Evolutionary conservation across 2,888 invertebrate species (phyloP).

Genomic region (Spisula subtruncata): DNA sequence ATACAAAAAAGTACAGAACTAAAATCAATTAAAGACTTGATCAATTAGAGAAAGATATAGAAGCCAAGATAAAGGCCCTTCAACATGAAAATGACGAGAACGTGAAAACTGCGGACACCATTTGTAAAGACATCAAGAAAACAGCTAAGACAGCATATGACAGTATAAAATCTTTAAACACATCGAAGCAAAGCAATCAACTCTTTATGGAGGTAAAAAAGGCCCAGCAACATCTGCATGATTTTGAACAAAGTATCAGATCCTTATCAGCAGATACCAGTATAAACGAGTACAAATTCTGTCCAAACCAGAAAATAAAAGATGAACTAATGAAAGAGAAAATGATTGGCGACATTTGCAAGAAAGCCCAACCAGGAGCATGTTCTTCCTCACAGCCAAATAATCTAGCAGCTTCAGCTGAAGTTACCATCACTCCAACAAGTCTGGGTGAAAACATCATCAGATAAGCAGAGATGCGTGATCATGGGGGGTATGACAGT

Average conservation of each 20-base stretch:
- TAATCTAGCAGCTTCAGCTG: too few species aligned
- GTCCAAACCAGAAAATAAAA: background rate
- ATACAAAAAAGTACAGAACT: background rate
- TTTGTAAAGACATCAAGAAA: background rate
- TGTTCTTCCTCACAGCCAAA: too few species aligned
- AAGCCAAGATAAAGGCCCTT: background rate
- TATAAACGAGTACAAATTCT: background rate
- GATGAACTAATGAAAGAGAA: background rate
- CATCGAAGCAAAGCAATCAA: background rate
- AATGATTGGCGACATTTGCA: background rate
- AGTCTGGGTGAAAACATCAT: background rate
- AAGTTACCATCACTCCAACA: background rate
- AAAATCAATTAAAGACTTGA: conserved; percentile 5
- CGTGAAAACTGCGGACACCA: background rate
- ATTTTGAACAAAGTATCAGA: background rate
- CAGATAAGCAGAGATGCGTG: background rate
- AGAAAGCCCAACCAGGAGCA: background rate
- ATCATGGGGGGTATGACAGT: background rate
- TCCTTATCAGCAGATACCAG: background rate
- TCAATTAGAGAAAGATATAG: background rate
- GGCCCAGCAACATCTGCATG: background rate
- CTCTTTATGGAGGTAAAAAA: background rate
- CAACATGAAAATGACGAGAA: background rate
- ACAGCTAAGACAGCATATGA: background rate
- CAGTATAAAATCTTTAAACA: background rate